Base-by-base conservation (phyloP, 1,140 invertebrate species). In the Leptinotarsa undecemlineata region DNA sequence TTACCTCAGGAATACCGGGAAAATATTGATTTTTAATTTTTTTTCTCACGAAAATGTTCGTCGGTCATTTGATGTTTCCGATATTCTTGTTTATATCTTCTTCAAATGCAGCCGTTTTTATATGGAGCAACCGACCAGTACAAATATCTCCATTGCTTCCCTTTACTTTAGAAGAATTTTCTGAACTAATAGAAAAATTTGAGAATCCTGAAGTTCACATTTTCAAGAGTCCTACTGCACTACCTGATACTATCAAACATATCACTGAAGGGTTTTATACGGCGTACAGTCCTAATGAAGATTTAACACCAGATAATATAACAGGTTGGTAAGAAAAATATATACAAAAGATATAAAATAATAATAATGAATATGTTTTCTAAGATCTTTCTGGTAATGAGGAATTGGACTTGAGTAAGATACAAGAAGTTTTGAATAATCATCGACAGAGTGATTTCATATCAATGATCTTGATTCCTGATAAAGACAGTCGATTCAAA, bases 111-210 rank as follows among this genome's bases (percentile, higher is more conserved):
- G 74, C 77, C 5, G 72, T 83, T 5, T 72, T 83, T 21, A 71
- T 81, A 21, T 83, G 82, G 82, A 81, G 82, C 62, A 80, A 75
- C 62, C 76, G 81, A 66, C 72, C 80, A 72, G 61, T 83, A 20
- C 57, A 80, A 20, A 76, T 81, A 67, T 79, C 79, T 19, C 78
- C 82, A 14, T 74, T 83, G 33, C 69, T 79, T 62, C 70, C 78
- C 20, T 83, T 82, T 51, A 79, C 74, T 48, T 77, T 77, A 48
- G 78, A 81, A 13, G 76, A 81, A 68, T 79, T 82, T 11, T 60
- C 75, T 60, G 68, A 78, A 61, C 69, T 83, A 68, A 62, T 77
- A 48, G 48, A 77, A 71, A 72, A 76, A 72, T 62, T 81, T 69
- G 77, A 76, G 4, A 63, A 75, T 33, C 75, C 76, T 13, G 72